Conservation (phyloP, 2,113 vertebrate species). For the Cardinalis cardinalis region DNA sequence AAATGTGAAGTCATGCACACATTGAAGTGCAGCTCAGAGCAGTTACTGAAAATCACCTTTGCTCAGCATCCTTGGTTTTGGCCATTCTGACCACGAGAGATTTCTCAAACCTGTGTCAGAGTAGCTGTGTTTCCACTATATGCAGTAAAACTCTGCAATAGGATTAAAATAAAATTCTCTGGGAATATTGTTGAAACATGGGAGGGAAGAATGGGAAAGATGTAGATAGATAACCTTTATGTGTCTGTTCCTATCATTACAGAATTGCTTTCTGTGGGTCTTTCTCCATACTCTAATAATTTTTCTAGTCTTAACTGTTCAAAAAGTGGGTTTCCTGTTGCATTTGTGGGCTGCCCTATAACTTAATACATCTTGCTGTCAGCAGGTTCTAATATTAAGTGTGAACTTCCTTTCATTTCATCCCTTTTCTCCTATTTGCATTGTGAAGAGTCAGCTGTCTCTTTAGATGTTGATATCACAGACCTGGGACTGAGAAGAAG, state of each 20-base stretch:
- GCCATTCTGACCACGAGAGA: background rate
- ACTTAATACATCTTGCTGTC: background rate
- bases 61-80: background rate
- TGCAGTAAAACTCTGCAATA: background rate
- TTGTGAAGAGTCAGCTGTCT: background rate
- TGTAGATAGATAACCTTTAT: background rate
- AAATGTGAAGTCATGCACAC: background rate
- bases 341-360: background rate
- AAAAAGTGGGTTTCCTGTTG: background rate
- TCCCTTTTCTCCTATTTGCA: background rate
- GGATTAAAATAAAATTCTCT: background rate
- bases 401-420: background rate
- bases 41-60: background rate
- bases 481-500: background rate
- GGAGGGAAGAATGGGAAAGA: background rate
- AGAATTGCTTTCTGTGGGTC: background rate
- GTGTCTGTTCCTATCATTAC: background rate
- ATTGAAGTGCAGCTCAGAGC: rapidly evolving
- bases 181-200: background rate
- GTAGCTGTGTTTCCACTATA: background rate
- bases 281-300: background rate
- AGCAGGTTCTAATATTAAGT: constrained; percentile 5
- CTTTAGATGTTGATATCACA: background rate
- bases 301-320: background rate
- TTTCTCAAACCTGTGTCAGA: background rate